Conservation (phyloP, 2,888 invertebrate species). For the Eupithecia exiguata region DNA sequence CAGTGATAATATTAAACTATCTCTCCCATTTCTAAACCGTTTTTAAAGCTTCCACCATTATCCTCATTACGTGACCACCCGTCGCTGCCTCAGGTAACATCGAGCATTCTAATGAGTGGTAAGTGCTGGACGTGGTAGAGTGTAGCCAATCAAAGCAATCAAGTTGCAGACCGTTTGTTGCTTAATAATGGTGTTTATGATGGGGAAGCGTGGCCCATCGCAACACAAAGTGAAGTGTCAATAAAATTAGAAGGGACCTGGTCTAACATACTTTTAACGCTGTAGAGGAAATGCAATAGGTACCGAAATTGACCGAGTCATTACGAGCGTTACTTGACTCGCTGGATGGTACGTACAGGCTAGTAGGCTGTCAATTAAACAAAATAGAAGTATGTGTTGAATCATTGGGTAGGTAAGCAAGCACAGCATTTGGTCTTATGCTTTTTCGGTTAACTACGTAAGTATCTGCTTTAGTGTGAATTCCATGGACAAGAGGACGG, state of each 20-base stretch:
- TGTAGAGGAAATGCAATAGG: neutral
- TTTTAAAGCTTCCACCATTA: constrained; percentile 31
- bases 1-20: neutral
- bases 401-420: neutral
- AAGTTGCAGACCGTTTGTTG: constrained; percentile 55
- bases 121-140: constrained; percentile 15
- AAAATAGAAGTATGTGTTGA: neutral
- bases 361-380: neutral
- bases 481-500: too few relatives aligned
- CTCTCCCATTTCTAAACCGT: neutral
- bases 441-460: neutral
- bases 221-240: neutral
- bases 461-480: too few relatives aligned
- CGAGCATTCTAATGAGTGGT: constrained; percentile 42
- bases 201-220: constrained; percentile 4
- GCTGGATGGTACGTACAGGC: neutral
- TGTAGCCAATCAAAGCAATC: constrained; percentile 44
- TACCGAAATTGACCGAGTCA: neutral
- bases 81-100: constrained; percentile 21
- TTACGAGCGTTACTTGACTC: neutral
- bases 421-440: neutral
- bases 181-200: constrained; percentile 26
- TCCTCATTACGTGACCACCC: constrained; percentile 38
- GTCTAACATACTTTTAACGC: neutral
- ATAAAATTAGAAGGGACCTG: neutral